Conservation (phyloP, 2,113 vertebrate species). For the Piaya cayana region DNA sequence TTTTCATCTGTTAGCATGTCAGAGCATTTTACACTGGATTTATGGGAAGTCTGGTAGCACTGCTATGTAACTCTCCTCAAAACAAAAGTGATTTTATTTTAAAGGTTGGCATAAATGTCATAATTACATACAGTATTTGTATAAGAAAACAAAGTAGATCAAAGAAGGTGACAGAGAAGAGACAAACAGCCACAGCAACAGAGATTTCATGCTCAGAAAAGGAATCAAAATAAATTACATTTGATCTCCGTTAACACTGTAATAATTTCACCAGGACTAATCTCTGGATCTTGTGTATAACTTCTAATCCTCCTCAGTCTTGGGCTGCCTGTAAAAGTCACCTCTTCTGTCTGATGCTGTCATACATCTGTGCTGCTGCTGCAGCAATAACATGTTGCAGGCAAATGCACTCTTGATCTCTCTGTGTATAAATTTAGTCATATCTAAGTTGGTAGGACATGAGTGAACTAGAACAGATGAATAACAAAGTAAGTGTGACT, state of each 20-base stretch:
- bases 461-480: conserved; percentile 50
- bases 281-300: background rate
- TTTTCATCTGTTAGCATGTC: conserved; percentile 36
- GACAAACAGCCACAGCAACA: conserved; percentile 51
- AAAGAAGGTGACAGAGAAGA: conserved; percentile 57
- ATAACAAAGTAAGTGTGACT: conserved; percentile 33
- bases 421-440: conserved; percentile 56
- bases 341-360: background rate
- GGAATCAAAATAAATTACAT: conserved; percentile 44
- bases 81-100: conserved; percentile 62
- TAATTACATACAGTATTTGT: conserved; percentile 63
- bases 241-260: conserved; percentile 48
- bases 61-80: conserved; percentile 26
- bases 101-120: conserved; percentile 65
- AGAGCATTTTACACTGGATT: conserved; percentile 17
- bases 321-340: conserved; percentile 18
- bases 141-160: conserved; percentile 66
- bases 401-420: conserved; percentile 41
- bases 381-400: background rate
- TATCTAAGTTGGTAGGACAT: conserved; percentile 32
- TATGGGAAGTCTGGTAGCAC: conserved; percentile 37
- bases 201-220: conserved; percentile 29
- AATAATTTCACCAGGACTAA: conserved; percentile 47
- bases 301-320: conserved; percentile 14
- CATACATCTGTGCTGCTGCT: background rate